Evolutionary conservation across 1,140 invertebrate species (phyloP).

Genomic region (Chymomyza costata): DNA sequence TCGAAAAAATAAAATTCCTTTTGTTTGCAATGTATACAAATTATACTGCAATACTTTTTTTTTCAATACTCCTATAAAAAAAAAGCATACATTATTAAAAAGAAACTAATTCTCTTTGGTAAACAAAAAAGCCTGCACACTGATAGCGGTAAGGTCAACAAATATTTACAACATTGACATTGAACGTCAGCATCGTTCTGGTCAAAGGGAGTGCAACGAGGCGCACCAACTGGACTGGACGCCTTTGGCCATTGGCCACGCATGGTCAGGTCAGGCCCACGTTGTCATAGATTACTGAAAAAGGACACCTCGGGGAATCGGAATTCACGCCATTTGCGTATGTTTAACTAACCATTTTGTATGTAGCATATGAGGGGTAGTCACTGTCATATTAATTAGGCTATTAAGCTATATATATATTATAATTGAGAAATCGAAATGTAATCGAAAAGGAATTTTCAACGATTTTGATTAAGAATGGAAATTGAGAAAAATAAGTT

Average conservation of each 20-base stretch:
- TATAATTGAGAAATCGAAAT: no score
- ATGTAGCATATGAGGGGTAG: background rate
- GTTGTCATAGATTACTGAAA: constrained; percentile 43
- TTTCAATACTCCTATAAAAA: no score
- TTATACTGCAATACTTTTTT: no score
- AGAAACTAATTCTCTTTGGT: no score
- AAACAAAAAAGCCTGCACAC: background rate
- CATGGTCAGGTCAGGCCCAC: background rate
- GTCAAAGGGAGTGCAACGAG: constrained; percentile 24
- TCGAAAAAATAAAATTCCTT: no score
- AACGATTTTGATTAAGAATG: no score
- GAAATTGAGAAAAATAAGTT: no score
- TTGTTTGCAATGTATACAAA: no score
- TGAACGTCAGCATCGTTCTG: constrained; percentile 30
- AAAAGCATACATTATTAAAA: no score
- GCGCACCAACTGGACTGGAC: constrained; percentile 28
- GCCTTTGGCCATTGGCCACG: constrained; percentile 6
- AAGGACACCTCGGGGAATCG: constrained; percentile 44
- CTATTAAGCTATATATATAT: background rate
- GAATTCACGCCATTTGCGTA: no score
- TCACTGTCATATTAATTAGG: background rate
- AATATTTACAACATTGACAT: constrained; percentile 49
- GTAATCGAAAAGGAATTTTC: no score
- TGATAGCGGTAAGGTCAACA: background rate
- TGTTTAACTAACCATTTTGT: no score